These are phyloP conservation scores for Oncorhynchus gorbuscha DNA, from an alignment of 2,113 vertebrate species.

Conservation along the genomic window DNA sequence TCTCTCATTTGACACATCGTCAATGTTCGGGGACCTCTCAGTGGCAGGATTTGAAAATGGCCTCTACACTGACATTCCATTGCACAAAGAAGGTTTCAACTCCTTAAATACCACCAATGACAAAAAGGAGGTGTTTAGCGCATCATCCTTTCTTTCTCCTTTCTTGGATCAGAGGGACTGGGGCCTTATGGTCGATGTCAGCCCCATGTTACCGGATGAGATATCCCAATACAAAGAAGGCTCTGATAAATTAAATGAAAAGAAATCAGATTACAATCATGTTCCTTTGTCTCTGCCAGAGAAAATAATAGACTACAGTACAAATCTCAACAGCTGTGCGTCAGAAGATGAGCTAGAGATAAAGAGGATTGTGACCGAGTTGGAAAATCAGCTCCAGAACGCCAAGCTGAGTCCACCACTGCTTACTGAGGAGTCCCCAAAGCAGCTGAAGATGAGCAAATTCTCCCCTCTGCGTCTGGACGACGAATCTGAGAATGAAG, in stretches of 20 bases:
- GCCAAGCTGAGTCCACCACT: constrained; percentile 65
- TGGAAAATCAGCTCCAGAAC: constrained; percentile 88
- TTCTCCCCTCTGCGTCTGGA: constrained; percentile 65
- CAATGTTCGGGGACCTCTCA: constrained; percentile 84
- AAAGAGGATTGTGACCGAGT: constrained; percentile 88
- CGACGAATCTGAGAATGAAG: constrained; percentile 57
- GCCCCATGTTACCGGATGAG: constrained; percentile 72
- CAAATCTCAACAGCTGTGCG: constrained; percentile 67
- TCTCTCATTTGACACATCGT: constrained; percentile 83
- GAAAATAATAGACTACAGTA: constrained; percentile 71
- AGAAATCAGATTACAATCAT: constrained; percentile 65
- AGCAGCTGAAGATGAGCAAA: constrained; percentile 57
- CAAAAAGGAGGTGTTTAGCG: constrained; percentile 76
- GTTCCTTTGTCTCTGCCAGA: constrained; percentile 74
- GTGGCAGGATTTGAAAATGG: constrained; percentile 75
- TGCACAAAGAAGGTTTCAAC: constrained; percentile 70
- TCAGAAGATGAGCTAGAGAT: constrained; percentile 91
- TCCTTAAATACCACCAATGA: constrained; percentile 53
- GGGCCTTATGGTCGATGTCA: constrained; percentile 77
- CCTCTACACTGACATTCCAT: constrained; percentile 71
- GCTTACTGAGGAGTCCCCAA: constrained; percentile 31
- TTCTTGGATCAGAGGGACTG: constrained; percentile 85
- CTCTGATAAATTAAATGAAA: constrained; percentile 68
- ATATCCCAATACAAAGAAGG: constrained; percentile 76
- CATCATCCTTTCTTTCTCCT: constrained; percentile 62